Evolutionary conservation across 2,888 invertebrate genomes (phyloP).

Genomic region (Erebia palarica): DNA sequence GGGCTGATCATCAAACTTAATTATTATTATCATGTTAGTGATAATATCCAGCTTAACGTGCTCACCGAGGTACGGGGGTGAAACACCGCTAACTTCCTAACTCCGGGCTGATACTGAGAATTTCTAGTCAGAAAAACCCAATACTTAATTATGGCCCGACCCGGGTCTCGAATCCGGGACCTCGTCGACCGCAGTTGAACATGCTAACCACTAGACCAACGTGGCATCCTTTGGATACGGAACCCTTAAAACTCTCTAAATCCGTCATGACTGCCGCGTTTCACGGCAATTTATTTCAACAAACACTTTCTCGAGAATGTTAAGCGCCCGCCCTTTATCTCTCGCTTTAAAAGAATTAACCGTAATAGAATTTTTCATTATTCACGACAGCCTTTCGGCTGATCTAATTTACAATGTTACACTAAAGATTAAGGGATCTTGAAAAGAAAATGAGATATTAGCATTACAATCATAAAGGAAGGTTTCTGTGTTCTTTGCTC

Average conservation of each 20-base stretch:
- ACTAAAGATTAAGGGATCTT: slow-evolving; percentile 14
- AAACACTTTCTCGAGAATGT: slow-evolving; percentile 21
- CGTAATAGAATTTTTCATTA: slow-evolving; percentile 37
- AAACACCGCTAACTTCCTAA: too few species aligned
- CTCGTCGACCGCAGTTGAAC: too few species aligned
- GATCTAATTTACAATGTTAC: slow-evolving; percentile 26
- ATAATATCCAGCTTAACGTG: too few species aligned
- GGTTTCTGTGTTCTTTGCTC: slow-evolving; percentile 3
- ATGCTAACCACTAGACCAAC: too few species aligned
- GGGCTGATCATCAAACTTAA: too few species aligned
- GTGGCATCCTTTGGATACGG: too few species aligned
- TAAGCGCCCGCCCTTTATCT: slow-evolving; percentile 18
- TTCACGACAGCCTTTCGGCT: slow-evolving; percentile 24
- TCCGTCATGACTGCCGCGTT: slow-evolving; percentile 10
- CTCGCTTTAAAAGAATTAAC: slow-evolving; percentile 32
- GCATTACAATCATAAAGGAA: not conserved
- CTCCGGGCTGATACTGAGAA: too few species aligned
- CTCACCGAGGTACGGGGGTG: too few species aligned
- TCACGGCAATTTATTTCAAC: slow-evolving; percentile 22
- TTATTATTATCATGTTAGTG: too few species aligned
- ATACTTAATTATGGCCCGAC: too few species aligned
- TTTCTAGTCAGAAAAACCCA: too few species aligned
- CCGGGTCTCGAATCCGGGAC: too few species aligned
- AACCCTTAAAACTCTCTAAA: not conserved
- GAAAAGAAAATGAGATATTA: slow-evolving; percentile 16